A percentile compares a stretch with the other conserved stretches of the same genome.
These are phyloP conservation scores for Sebastes miniatus DNA, from an alignment of 2,797 vertebrate genomes.

Conservation along the genomic window DNA sequence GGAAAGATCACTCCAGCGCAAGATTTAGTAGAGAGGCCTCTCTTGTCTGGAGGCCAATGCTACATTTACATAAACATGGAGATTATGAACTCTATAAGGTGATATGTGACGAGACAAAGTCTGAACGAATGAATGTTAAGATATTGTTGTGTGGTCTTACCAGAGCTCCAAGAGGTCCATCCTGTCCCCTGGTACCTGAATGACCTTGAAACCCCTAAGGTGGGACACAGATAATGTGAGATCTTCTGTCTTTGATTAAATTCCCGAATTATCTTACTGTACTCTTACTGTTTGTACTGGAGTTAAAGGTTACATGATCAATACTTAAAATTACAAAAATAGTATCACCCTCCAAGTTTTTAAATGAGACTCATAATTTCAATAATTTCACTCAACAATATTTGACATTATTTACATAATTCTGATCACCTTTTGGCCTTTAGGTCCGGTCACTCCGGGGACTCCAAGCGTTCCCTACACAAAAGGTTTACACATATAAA, in stretches of 20 bases:
- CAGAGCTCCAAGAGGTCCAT: constrained; percentile 69
- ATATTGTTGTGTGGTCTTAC: constrained; percentile 57
- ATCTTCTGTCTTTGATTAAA: background rate
- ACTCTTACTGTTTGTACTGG: background rate
- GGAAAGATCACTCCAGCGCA: background rate
- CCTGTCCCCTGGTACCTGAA: constrained; percentile 70
- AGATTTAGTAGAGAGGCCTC: background rate
- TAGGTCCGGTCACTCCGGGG: constrained; percentile 67
- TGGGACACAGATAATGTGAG: constrained; percentile 2
- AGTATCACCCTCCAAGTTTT: background rate
- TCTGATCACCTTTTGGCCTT: constrained; percentile 78
- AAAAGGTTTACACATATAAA: constrained; percentile 7
- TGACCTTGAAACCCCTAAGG: constrained; percentile 75
- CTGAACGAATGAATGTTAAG: background rate
- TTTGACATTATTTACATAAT: background rate
- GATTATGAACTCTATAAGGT: background rate
- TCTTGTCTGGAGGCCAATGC: background rate
- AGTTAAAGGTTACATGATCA: background rate
- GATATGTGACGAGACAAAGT: background rate
- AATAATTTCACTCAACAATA: background rate
- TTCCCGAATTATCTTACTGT: background rate
- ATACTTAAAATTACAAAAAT: background rate
- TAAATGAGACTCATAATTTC: background rate
- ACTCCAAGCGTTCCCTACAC: constrained; percentile 73
- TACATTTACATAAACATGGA: background rate